Evolutionary conservation across 2,888 invertebrate species (phyloP), one percentile per base, ranked within the genome.

Genomic region (Pterostichus niger): DNA sequence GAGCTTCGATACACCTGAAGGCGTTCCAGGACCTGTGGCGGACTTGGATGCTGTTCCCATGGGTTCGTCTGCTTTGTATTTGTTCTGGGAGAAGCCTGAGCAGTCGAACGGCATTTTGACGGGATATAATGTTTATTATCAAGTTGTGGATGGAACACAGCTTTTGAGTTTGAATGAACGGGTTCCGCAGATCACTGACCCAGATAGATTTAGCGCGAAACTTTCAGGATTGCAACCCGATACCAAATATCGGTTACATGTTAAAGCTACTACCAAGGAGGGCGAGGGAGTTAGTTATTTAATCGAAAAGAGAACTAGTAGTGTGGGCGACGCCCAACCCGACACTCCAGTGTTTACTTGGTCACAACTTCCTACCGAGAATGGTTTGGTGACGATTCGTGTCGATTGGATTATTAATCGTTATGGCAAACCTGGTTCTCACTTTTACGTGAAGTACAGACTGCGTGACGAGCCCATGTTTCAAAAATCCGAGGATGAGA

Each of bases 81-180:
- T 99, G n/a, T 93, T 93, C 40, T 99, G 99, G 99, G 95, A 96
- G 87, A 94, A 94, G 87, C 99, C 99, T 0, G 92, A 95, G 56
- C 95, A 96, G 88, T 95, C 96, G 9, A 99, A 99, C 90, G 99
- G 99, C 33, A 93, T 94, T 83, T 91, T 99, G 0, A 96, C 95
- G 0, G 98, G 98, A 1, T 99, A 99, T 90, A 95, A 95, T 88
- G 95, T 99, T 86, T 97, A 96, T 88, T 99, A 97, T 90, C 95
- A 96, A 88, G 93, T 94, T 84, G 94, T 96, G 0, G 93, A 93
- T 61, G 95, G 92, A 52, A 92, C 92, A 0, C 90, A 90, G 84
- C 90, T 92, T 6, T 87, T 87, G 52, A 86, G 86, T 49, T 86
- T 87, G 44, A 88, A 88, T 35, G 87, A 87, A 9, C 85, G 89